Conservation (phyloP, 2,797 vertebrate genomes). For the Argya squamiceps region DNA sequence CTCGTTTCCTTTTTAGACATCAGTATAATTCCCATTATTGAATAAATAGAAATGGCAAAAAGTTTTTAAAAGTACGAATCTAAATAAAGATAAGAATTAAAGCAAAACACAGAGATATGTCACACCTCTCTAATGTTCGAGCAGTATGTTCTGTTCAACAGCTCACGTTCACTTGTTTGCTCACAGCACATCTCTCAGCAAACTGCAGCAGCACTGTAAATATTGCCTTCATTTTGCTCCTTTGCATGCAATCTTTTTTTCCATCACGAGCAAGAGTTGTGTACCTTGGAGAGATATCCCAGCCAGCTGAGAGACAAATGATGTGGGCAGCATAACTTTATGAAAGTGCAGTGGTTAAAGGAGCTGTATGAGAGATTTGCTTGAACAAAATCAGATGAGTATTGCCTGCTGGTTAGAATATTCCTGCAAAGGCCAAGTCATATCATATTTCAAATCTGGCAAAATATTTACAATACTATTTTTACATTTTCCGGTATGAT, state of each 20-base stretch:
- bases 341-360: constrained; percentile 3
- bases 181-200: background rate
- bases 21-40: background rate
- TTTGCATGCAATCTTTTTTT: background rate
- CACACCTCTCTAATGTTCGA: background rate
- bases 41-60: background rate
- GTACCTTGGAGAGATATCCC: constrained; percentile 39
- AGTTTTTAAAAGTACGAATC: background rate
- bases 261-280: background rate
- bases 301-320: constrained; percentile 51
- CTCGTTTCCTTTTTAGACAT: background rate
- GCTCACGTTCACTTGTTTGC: background rate
- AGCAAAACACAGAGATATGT: background rate
- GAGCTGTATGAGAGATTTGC: background rate
- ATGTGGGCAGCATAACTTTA: constrained; percentile 23
- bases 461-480: background rate
- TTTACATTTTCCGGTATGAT: background rate
- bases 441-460: background rate
- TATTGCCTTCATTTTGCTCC: background rate
- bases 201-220: background rate
- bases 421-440: background rate
- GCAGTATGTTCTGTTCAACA: background rate
- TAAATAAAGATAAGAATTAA: background rate
- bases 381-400: constrained; percentile 1
- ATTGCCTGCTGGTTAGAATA: background rate